Evolutionary conservation across 2,888 invertebrate species (phyloP).

Genomic region (Noctua comes): DNA sequence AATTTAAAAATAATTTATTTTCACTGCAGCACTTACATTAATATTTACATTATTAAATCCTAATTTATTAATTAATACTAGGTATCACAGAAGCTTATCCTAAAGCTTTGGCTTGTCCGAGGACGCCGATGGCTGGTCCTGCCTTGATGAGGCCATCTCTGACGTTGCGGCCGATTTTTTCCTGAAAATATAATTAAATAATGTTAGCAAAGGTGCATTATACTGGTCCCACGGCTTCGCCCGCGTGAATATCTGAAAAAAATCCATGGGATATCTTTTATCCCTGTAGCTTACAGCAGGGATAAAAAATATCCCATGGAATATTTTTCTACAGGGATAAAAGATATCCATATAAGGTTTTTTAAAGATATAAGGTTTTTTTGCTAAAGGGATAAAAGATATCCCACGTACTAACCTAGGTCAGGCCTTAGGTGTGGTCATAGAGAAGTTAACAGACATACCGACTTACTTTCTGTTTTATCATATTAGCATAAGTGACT

Average conservation of each 20-base stretch:
- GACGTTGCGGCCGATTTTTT: slow-evolving; percentile 77
- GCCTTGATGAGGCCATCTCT: slow-evolving; percentile 81
- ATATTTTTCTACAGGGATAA: no score
- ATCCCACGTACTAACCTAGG: neutral
- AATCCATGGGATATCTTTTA: rapidly evolving
- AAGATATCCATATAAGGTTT: no score
- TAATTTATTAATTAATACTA: neutral
- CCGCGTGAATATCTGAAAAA: neutral
- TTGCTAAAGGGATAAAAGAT: no score
- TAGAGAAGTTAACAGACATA: neutral
- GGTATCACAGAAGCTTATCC: slow-evolving; percentile 44
- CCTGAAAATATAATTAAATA: slow-evolving; percentile 69
- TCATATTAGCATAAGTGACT: neutral
- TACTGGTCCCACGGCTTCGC: neutral
- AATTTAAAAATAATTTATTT: slow-evolving; percentile 29
- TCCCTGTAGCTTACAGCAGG: no score
- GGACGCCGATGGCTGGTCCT: slow-evolving; percentile 77
- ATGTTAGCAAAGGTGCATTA: neutral
- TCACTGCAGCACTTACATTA: slow-evolving; percentile 18
- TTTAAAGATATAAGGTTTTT: no score
- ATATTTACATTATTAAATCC: slow-evolving; percentile 16
- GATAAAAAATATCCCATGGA: neutral
- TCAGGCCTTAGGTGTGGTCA: neutral
- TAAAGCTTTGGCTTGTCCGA: slow-evolving; percentile 75
- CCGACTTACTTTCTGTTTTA: neutral